phyloP scores from a whole-genome alignment of 2,888 invertebrate species.

The Ditula angustiorana region DNA sequence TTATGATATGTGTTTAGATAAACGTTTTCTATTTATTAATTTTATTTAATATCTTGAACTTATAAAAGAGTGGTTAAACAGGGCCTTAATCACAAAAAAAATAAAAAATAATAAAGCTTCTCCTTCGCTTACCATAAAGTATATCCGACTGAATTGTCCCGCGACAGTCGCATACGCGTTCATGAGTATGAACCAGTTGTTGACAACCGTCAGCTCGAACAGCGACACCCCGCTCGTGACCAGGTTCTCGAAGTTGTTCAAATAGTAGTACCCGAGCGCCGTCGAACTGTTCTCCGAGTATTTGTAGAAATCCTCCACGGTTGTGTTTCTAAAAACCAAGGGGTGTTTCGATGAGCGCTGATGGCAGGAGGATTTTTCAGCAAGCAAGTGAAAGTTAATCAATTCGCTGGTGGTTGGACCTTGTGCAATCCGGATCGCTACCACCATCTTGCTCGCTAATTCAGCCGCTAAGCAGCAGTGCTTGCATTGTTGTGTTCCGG shows the following conservation, averaged over 20 bases:
- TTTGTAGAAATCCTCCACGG: slow-evolving; percentile 93
- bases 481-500: too few relatives aligned
- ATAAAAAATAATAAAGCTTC: background rate
- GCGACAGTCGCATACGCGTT: slow-evolving; percentile 91
- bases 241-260: slow-evolving; percentile 94
- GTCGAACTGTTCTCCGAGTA: slow-evolving; percentile 88
- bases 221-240: slow-evolving; percentile 92
- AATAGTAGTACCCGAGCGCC: slow-evolving; percentile 92
- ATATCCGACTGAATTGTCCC: slow-evolving; percentile 90
- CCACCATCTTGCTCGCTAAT: too few relatives aligned
- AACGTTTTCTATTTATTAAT: too few relatives aligned
- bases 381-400: too few relatives aligned
- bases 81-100: background rate
- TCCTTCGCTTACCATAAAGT: slow-evolving; percentile 90
- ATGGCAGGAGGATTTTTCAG: too few relatives aligned
- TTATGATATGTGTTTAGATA: too few relatives aligned
- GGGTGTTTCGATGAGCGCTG: background rate
- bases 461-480: too few relatives aligned
- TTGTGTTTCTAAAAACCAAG: slow-evolving; percentile 87
- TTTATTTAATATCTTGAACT: too few relatives aligned
- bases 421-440: too few relatives aligned
- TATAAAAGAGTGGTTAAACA: too few relatives aligned
- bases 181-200: slow-evolving; percentile 97
- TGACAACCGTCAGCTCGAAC: slow-evolving; percentile 95
- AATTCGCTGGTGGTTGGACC: too few relatives aligned